Percentiles rank a stretch among this genome's conserved stretches.
These are phyloP conservation scores for Drosophila subquinaria DNA, from an alignment of 2,888 invertebrate species.

Conservation along the genomic window DNA sequence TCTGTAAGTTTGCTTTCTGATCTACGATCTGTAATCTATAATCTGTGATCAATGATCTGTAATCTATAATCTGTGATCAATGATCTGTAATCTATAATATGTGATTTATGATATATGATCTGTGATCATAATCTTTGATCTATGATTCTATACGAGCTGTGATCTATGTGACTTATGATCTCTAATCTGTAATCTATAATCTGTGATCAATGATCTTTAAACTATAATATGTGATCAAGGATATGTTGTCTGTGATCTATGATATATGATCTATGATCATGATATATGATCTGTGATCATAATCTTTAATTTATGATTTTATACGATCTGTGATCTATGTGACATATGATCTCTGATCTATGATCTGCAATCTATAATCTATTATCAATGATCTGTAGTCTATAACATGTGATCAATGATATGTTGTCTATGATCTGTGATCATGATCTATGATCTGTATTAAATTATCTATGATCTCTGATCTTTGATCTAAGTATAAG, in stretches of 20 bases:
- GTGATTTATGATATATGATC: not conserved
- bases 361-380: not conserved
- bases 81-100: not conserved
- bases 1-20: slow-evolving; percentile 87
- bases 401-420: not conserved
- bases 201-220: not conserved
- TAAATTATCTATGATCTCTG: not conserved
- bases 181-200: not conserved
- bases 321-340: not conserved
- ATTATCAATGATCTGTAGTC: not conserved
- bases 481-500: not conserved
- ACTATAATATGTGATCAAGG: not conserved
- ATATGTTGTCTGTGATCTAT: not conserved
- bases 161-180: too few relatives aligned
- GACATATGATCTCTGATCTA: not conserved
- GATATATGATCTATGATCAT: not conserved
- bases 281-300: not conserved
- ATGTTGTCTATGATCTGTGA: not conserved
- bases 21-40: not conserved
- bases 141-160: not conserved
- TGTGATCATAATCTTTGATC: not conserved
- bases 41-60: not conserved
- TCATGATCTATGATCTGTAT: not conserved
- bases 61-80: not conserved
- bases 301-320: not conserved